A percentile compares a stretch with the other conserved stretches of the same genome.
Evolutionary conservation across 2,888 invertebrate species (phyloP).

Genomic region (Ommatoiulus sabulosus): DNA sequence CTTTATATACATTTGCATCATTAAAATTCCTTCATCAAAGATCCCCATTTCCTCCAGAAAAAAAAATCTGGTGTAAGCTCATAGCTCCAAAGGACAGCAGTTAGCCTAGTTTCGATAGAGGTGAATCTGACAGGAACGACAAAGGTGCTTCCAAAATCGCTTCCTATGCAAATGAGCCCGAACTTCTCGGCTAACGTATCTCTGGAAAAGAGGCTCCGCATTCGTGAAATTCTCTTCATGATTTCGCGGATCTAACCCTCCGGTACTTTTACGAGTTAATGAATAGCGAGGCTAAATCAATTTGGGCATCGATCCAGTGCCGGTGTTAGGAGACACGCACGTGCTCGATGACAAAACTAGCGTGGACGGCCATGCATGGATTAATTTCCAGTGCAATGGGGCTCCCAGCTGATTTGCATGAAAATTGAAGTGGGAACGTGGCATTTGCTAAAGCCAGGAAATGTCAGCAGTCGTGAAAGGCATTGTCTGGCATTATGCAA

Average conservation of each 20-base stretch:
- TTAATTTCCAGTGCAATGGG: slow-evolving; percentile 22
- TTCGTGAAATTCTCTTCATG: too few species aligned
- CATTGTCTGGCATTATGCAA: background rate
- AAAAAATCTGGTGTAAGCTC: too few species aligned
- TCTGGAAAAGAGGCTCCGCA: too few species aligned
- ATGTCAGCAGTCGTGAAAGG: slow-evolving; percentile 28
- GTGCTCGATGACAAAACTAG: background rate
- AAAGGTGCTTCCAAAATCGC: too few species aligned
- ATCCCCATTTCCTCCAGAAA: too few species aligned
- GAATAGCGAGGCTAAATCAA: slow-evolving; percentile 22
- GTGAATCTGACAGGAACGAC: too few species aligned
- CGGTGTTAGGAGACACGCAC: background rate
- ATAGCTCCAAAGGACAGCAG: too few species aligned
- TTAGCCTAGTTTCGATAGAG: too few species aligned
- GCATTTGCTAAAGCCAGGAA: slow-evolving; percentile 18
- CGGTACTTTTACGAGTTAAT: slow-evolving; percentile 13
- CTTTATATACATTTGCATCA: too few species aligned
- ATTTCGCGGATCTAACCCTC: background rate
- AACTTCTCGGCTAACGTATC: too few species aligned
- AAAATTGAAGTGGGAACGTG: slow-evolving; percentile 43
- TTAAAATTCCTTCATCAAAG: too few species aligned
- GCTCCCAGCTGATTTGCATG: slow-evolving; percentile 27
- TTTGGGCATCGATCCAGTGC: background rate
- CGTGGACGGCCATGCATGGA: background rate
- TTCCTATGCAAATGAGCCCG: too few species aligned